A percentile compares a stretch with the other conserved stretches of the same genome.
Conservation (phyloP, 2,113 vertebrate genomes). For the Mastomys coucha region DNA sequence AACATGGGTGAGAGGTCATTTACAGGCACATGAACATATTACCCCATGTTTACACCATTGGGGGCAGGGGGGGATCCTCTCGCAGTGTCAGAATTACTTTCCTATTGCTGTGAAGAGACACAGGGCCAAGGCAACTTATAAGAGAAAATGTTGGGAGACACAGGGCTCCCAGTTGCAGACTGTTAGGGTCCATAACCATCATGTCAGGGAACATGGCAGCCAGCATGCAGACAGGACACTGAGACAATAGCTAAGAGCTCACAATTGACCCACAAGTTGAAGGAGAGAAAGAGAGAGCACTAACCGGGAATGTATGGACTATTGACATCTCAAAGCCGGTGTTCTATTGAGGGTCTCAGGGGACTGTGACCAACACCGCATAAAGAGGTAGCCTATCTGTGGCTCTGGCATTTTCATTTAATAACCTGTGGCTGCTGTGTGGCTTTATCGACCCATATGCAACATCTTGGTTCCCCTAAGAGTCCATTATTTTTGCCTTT, state of each 20-base stretch:
- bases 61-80: not conserved
- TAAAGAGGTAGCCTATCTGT: not conserved
- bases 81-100: not conserved
- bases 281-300: not conserved
- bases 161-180: not conserved
- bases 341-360: not conserved
- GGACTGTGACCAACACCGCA: not conserved
- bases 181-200: not conserved
- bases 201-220: not conserved
- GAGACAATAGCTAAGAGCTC: not conserved
- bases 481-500: not conserved
- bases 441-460: not conserved
- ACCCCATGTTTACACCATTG: not conserved
- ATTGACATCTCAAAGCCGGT: not conserved
- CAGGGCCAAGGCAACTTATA: not conserved
- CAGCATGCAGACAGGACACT: not conserved
- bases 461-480: not conserved
- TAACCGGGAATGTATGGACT: not conserved
- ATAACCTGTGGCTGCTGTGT: not conserved
- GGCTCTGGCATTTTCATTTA: not conserved
- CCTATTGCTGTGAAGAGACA: not conserved
- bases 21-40: not conserved
- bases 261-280: not conserved
- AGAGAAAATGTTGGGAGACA: not conserved
- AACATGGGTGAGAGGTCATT: not conserved